Conservation (phyloP, 2,797 vertebrate species). For the Okamejei kenojei region DNA sequence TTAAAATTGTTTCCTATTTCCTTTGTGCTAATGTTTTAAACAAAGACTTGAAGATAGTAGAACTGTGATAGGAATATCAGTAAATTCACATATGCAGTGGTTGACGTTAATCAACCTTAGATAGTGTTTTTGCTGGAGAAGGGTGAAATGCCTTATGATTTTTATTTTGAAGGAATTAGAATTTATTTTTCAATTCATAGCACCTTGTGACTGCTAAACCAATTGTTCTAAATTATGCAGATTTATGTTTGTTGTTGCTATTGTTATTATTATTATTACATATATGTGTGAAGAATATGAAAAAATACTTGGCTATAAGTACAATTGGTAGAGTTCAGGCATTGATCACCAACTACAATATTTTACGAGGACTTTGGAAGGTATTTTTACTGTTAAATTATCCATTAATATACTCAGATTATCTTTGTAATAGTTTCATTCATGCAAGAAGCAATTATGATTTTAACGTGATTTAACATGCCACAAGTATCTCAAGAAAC, state of each 20-base stretch:
- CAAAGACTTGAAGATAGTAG: not conserved
- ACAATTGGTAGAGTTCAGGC: not conserved
- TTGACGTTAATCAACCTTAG: not conserved
- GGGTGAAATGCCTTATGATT: not conserved
- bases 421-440: not conserved
- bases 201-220: not conserved
- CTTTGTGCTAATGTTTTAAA: not conserved
- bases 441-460: not conserved
- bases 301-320: not conserved
- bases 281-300: not conserved
- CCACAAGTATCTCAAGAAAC: not conserved
- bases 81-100: not conserved
- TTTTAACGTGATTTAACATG: conserved; percentile 2
- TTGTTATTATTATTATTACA: not conserved
- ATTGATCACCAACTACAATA: not conserved
- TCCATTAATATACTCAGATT: not conserved
- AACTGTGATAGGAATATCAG: not conserved
- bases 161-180: not conserved
- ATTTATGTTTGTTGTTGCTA: not conserved
- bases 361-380: not conserved
- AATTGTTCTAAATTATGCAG: not conserved
- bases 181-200: not conserved
- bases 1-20: not conserved
- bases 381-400: not conserved
- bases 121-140: not conserved